Conservation (phyloP, 1,140 invertebrate species). For the Capitella teleta region DNA sequence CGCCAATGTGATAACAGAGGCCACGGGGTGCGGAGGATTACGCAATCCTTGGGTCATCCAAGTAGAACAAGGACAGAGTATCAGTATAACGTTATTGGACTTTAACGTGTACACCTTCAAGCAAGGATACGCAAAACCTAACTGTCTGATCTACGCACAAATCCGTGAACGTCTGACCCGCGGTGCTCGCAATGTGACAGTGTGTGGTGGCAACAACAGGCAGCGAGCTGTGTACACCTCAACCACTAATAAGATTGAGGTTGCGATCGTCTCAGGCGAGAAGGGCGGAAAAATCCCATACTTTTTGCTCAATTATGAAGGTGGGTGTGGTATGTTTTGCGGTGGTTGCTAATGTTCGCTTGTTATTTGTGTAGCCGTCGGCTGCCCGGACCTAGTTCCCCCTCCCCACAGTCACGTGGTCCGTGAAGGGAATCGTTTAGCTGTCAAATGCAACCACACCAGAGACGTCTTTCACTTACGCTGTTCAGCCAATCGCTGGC, state of each 20-base stretch:
- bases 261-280: constrained; percentile 4
- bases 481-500: no score
- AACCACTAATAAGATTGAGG: constrained; percentile 8
- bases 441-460: no score
- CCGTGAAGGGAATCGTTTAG: no score
- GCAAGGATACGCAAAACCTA: neutral
- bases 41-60: constrained; percentile 6
- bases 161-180: neutral
- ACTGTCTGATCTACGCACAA: neutral
- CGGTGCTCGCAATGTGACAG: constrained; percentile 1
- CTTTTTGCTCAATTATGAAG: neutral
- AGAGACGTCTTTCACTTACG: no score
- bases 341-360: no score
- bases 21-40: neutral
- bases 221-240: constrained; percentile 6
- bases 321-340: neutral
- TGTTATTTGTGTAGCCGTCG: no score
- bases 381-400: no score
- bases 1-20: neutral
- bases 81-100: constrained; percentile 4
- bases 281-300: neutral
- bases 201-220: constrained; percentile 8
- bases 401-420: no score
- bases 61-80: constrained; percentile 4
- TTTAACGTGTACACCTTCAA: neutral